Base-by-base conservation (phyloP, 2,888 invertebrate genomes). In the Creontiades dilutus region DNA sequence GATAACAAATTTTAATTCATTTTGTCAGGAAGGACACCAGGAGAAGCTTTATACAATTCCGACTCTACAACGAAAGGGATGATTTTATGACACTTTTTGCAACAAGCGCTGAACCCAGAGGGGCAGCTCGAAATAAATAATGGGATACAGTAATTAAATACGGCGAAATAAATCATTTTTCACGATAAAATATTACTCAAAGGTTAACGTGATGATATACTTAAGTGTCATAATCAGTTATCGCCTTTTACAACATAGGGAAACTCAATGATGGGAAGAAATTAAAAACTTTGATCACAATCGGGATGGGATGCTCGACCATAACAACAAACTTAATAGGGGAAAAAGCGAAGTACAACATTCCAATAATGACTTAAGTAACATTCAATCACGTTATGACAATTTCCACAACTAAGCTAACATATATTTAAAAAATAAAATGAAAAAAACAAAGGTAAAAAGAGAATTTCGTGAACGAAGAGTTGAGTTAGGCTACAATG, bases 291-390 rank as follows among this genome's bases (percentile, higher is more conserved):
- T 5, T 68, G 19, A 68, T 23, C 68, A 68, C 68, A 68, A 68
- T 68, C 68, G 68, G 27, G 23, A 68, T 11, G 68, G 19, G 68
- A 68, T 19, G 23, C 13, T 78, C 78, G 46, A 78, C 12, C 78
- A 47, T 52, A 82, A 82, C 52, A 52, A 82, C 52, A 82, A 82
- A 82, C 82, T 82, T 82, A 82, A 82, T 82, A 82, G 23, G 47
- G 47, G 52, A 82, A 78, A n/a, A 78, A 78, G 78, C 78, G 47
- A 78, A 85, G 85, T 75, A 75, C 86, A 88, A 88, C 88, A 88
- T 76, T 88, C 80, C 88, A 78, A 28, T 78, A 78, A 47, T 78
- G 52, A 78, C 80, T 88, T 88, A 88, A 88, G 88, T 88, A 88
- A 88, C 88, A 78, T 80, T 47, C 46, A 88, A 88, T 88, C 88